Evolutionary conservation across 2,888 invertebrate genomes (phyloP).

Genomic region (Epinotia ramella): DNA sequence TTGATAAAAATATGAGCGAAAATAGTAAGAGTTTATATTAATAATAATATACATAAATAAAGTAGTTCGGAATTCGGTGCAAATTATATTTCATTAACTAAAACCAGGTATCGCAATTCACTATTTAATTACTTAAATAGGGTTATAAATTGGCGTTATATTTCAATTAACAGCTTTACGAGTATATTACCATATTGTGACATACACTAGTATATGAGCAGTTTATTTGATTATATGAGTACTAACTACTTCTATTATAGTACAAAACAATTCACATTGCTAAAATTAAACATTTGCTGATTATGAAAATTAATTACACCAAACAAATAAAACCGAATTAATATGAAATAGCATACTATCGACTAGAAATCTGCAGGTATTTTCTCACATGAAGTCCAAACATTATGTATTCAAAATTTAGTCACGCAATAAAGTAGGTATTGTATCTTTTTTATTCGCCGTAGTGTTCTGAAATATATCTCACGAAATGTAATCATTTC

Average conservation of each 20-base stretch:
- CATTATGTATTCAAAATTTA: not conserved
- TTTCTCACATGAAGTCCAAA: too few species aligned
- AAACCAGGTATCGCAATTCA: not conserved
- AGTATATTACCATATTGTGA: not conserved
- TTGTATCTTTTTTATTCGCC: not conserved
- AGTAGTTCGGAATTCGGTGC: not conserved
- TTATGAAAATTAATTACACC: not conserved
- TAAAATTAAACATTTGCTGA: too few species aligned
- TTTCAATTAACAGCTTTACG: not conserved
- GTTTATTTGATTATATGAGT: too few species aligned
- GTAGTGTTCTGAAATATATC: constrained; percentile 28
- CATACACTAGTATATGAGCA: too few species aligned
- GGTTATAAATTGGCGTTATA: not conserved
- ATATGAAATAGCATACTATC: too few species aligned
- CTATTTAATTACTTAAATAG: not conserved
- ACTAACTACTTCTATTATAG: too few species aligned
- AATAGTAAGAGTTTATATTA: not conserved
- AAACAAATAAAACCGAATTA: not conserved
- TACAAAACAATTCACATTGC: too few species aligned
- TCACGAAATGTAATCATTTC: constrained; percentile 35
- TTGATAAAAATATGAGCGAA: not conserved
- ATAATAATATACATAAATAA: not conserved
- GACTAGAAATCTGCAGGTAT: too few species aligned
- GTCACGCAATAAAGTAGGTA: not conserved
- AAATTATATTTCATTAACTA: not conserved